phyloP scores from a whole-genome alignment of 2,113 vertebrate species.

The Candoia aspera region DNA sequence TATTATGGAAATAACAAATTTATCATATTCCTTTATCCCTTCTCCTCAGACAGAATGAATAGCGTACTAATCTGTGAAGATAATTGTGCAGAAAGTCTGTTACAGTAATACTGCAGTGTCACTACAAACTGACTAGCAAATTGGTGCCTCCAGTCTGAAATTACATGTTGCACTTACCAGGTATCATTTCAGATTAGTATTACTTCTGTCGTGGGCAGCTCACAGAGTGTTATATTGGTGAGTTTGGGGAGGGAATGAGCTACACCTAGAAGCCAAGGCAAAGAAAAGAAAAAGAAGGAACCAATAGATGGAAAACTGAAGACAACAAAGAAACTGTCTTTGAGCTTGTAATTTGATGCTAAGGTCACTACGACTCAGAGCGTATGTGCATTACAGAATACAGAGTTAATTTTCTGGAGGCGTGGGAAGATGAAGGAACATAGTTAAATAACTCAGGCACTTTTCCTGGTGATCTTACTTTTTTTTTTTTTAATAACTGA shows the following conservation, averaged over 20 bases:
- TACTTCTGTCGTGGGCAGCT: conserved; percentile 63
- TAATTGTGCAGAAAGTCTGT: conserved; percentile 58
- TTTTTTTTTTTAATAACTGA: no score
- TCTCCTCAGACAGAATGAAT: conserved; percentile 28
- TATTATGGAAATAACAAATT: conserved; percentile 43
- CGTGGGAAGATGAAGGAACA: conserved; percentile 33
- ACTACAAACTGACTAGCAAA: conserved; percentile 73
- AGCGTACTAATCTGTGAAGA: conserved; percentile 56
- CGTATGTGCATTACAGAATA: not conserved
- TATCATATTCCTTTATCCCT: conserved; percentile 3
- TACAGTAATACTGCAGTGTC: conserved; percentile 55
- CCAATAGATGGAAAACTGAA: not conserved
- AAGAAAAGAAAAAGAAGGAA: conserved; percentile 14
- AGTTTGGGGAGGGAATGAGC: conserved; percentile 30
- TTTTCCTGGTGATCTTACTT: no score
- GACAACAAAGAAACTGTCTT: not conserved
- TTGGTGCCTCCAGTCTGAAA: conserved; percentile 71
- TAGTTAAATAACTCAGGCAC: conserved; percentile 39
- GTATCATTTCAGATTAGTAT: conserved; percentile 59
- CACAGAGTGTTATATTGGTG: not conserved
- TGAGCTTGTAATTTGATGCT: conserved; percentile 15
- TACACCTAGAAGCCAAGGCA: fast-evolving
- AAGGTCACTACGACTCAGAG: not conserved
- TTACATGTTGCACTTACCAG: conserved; percentile 71
- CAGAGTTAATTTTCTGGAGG: not conserved